Base-by-base conservation (phyloP, 1,140 invertebrate genomes). In the Drosophila kikkawai region DNA sequence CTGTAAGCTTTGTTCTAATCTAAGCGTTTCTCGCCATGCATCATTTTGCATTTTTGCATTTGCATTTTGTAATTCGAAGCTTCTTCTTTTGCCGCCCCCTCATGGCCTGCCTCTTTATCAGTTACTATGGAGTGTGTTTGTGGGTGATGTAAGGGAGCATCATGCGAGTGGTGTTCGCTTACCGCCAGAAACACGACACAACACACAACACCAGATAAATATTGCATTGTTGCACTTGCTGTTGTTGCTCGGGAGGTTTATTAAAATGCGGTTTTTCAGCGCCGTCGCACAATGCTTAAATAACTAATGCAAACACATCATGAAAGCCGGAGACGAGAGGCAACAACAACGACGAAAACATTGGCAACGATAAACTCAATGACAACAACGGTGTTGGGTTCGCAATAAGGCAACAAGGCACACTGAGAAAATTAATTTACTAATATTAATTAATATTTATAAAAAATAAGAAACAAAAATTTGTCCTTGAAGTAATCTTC, bases 241-340 rank as follows among this genome's bases (percentile, higher is more conserved):
- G 53, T 59, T 42, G 36, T n/a, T 48, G 36, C 34, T 39, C 22
- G 61, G 55, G 37, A 57, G 73, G 65, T 79, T 75, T 82, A 85
- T 86, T 86, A 64, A 85, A 82, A 86, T 86, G 82, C 82, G 82
- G 82, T 82, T 75, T 81, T 86, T 55, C 67, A 79, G 60, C 64
- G 53, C 51, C 42, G 82, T 78, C 82, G 75, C 82, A 86, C 65
- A 82, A 68, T 86, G 70, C 83, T 86, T 86, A 86, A 86, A 86
- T 86, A 86, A 82, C 83, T 87, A 87, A 86, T 66, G 79, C 75
- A 86, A 86, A 86, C 76, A 86, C 76, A 86, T 79, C 58, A 78
- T 80, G 64, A 77, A 56, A 53, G 61, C 36, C 65, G 55, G 39
- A 59, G 79, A 51, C 29, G 48, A 51, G 48, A 17, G 48, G 34